Evolutionary conservation across 2,113 vertebrate species (phyloP).

Genomic region (Barnardius zonarius): DNA sequence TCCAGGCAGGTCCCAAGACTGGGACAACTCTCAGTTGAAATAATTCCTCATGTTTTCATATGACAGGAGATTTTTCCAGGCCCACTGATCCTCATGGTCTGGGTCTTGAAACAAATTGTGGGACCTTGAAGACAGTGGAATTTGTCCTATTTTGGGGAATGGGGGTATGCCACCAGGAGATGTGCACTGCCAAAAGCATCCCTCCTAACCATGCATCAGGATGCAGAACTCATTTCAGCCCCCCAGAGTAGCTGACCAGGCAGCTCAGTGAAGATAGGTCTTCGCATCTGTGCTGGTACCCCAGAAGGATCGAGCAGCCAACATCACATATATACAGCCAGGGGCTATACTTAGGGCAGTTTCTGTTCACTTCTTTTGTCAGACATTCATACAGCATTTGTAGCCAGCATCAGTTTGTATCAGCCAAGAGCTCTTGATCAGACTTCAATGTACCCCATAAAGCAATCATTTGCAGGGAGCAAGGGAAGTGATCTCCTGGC

Average conservation of each 20-base stretch:
- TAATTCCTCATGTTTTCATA: neutral
- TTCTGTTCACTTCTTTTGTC: constrained; percentile 46
- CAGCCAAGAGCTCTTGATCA: constrained; percentile 63
- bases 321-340: constrained; percentile 44
- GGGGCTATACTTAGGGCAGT: constrained; percentile 60
- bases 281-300: neutral
- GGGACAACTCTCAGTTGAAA: neutral
- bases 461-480: constrained; percentile 32
- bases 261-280: neutral
- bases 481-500: constrained; percentile 50
- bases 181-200: neutral
- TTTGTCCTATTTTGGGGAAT: neutral
- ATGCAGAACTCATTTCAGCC: neutral
- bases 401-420: constrained; percentile 30
- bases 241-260: neutral
- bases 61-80: neutral
- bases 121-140: neutral
- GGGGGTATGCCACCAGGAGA: neutral
- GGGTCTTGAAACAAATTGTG: neutral
- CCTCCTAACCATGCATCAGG: neutral
- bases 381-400: constrained; percentile 31
- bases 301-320: constrained; percentile 3
- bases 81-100: fast-evolving
- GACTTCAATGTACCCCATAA: constrained; percentile 47
- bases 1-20: neutral